These are phyloP conservation scores for Falcaria lacertinaria DNA, from an alignment of 2,888 invertebrate genomes.

Conservation along the genomic window DNA sequence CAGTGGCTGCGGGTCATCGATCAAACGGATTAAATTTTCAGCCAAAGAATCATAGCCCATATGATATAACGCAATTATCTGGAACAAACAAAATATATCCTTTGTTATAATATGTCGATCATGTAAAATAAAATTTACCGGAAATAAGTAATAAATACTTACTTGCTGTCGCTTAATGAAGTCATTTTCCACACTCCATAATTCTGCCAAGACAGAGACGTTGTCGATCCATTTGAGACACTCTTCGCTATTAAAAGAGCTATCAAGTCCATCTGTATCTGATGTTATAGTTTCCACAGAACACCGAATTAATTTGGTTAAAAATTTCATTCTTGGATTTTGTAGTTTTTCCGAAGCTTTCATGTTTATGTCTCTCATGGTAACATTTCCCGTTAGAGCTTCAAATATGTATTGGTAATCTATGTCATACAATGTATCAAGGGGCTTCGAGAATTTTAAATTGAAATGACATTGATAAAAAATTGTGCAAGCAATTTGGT, in stretches of 20 bases:
- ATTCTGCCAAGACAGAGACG: constrained; percentile 83
- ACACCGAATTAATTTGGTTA: constrained; percentile 85
- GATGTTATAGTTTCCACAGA: constrained; percentile 86
- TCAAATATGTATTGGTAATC: constrained; percentile 81
- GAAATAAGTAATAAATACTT: constrained; percentile 37
- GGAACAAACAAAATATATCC: constrained; percentile 20
- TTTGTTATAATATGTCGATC: not conserved
- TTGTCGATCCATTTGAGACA: constrained; percentile 84
- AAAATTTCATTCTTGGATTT: constrained; percentile 84
- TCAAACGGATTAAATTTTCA: constrained; percentile 81
- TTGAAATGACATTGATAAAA: constrained; percentile 89
- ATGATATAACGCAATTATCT: constrained; percentile 81
- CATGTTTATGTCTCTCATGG: constrained; percentile 78
- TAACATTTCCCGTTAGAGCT: constrained; percentile 53
- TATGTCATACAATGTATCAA: constrained; percentile 88
- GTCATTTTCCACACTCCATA: constrained; percentile 89
- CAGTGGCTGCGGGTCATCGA: constrained; percentile 84
- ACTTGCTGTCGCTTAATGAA: constrained; percentile 89
- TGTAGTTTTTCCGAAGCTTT: constrained; percentile 85
- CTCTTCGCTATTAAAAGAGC: constrained; percentile 56
- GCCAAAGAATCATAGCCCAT: constrained; percentile 82
- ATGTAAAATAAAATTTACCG: not conserved
- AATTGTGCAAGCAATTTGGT: constrained; percentile 87
- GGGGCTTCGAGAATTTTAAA: constrained; percentile 85
- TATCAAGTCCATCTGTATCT: constrained; percentile 72